These are phyloP conservation scores for Plectrocnemia conspersa DNA, from an alignment of 1,140 invertebrate genomes.

Conservation along the genomic window DNA sequence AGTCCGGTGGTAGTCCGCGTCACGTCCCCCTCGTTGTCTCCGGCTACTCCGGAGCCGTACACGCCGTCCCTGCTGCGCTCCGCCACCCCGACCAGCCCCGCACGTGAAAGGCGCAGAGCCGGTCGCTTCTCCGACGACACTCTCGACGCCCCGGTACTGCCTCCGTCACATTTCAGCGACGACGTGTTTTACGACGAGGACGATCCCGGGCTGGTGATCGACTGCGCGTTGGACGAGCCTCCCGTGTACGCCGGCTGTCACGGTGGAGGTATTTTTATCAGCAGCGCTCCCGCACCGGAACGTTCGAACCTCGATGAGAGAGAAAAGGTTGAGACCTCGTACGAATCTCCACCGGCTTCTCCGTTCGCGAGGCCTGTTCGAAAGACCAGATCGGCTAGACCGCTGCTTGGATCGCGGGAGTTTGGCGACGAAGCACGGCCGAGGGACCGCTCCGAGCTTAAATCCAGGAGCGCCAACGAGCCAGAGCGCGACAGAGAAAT, in stretches of 20 bases:
- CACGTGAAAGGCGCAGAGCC: constrained; percentile 5
- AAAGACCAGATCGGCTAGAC: constrained; percentile 31
- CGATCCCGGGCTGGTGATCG: constrained; percentile 28
- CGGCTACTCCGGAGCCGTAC: constrained; percentile 38
- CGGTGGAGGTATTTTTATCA: constrained; percentile 32
- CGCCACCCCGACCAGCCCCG: constrained; percentile 37
- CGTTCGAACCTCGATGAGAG: constrained; percentile 6
- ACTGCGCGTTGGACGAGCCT: constrained; percentile 14
- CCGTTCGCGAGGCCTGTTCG: constrained; percentile 21
- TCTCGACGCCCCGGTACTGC: constrained; percentile 28
- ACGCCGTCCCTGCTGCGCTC: constrained; percentile 41
- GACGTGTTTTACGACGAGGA: constrained; percentile 32
- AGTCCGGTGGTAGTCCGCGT: constrained; percentile 31
- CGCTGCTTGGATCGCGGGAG: constrained; percentile 23
- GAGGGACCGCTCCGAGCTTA: constrained; percentile 27
- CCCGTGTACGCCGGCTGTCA: constrained; percentile 30
- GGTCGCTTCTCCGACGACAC: constrained; percentile 21
- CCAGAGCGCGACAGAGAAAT: constrained; percentile 52
- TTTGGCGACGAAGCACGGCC: constrained; percentile 18
- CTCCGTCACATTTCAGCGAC: constrained; percentile 33
- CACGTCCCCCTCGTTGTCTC: constrained; percentile 29
- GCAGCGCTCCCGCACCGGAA: constrained; percentile 24
- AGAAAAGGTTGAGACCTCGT: constrained; percentile 25
- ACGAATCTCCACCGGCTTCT: constrained; percentile 31
- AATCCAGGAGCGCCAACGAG: constrained; percentile 53